Evolutionary conservation across 1,140 invertebrate species (phyloP).

Genomic region (Bemisia tabaci): DNA sequence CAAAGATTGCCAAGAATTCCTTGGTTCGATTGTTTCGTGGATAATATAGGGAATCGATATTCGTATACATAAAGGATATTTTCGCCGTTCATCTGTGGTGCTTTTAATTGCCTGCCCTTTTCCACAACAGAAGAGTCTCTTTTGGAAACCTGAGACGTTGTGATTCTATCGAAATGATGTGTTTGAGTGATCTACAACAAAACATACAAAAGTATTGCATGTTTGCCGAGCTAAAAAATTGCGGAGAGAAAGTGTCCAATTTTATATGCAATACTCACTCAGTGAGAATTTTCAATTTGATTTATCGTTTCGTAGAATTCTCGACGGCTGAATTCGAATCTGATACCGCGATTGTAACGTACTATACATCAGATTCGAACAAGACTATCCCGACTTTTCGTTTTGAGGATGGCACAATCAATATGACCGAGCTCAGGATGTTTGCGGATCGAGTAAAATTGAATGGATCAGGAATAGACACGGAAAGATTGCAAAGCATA

Average conservation of each 20-base stretch:
- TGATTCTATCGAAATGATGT: too few species aligned
- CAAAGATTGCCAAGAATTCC: too few species aligned
- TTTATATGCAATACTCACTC: not conserved
- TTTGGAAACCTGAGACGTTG: too few species aligned
- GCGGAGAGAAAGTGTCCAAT: not conserved
- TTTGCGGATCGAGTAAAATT: not conserved
- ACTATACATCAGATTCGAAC: not conserved
- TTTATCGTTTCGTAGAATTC: not conserved
- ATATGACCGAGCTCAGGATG: not conserved
- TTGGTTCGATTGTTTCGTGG: too few species aligned
- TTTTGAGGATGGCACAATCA: not conserved
- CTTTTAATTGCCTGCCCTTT: too few species aligned
- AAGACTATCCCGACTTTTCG: not conserved
- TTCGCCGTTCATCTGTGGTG: too few species aligned
- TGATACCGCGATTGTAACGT: not conserved
- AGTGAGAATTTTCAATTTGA: not conserved
- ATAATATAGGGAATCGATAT: too few species aligned
- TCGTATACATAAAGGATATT: too few species aligned
- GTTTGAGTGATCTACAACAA: too few species aligned
- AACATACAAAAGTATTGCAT: too few species aligned
- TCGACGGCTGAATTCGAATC: not conserved
- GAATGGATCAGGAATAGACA: not conserved
- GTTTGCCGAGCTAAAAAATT: not conserved
- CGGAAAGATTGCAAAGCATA: not conserved
- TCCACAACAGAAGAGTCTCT: too few species aligned